These are phyloP conservation scores for Amblyopsis hoosieri DNA, from an alignment of 2,797 vertebrate species.

Conservation along the genomic window DNA sequence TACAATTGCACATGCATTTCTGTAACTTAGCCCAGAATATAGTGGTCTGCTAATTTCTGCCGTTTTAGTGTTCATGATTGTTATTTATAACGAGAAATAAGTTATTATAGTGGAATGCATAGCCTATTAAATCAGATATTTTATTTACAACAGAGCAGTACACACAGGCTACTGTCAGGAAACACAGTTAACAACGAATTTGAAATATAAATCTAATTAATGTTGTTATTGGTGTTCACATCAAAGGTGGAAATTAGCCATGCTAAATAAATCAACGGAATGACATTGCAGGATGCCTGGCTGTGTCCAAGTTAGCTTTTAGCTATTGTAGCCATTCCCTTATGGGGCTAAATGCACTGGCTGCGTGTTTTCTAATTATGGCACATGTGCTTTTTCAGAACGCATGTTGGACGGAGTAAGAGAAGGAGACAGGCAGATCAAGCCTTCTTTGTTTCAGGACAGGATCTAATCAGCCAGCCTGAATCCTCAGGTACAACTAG, in stretches of 20 bases:
- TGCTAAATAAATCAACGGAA: constrained; percentile 50
- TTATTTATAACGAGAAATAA: no score
- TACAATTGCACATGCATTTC: not conserved
- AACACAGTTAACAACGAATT: constrained; percentile 15
- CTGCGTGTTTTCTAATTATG: constrained; percentile 14
- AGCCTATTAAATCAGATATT: no score
- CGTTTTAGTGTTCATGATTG: no score
- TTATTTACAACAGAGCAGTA: no score
- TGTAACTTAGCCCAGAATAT: no score
- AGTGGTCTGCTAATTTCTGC: no score
- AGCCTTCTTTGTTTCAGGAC: constrained; percentile 28
- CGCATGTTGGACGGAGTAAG: constrained; percentile 51
- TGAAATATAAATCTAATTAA: constrained; percentile 25
- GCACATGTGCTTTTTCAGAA: constrained; percentile 32
- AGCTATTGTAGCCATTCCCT: constrained; percentile 10
- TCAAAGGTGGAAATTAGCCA: constrained; percentile 34
- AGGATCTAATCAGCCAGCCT: constrained; percentile 31
- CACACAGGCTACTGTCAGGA: no score
- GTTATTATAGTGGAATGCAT: no score
- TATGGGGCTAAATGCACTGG: constrained; percentile 3
- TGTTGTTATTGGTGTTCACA: constrained; percentile 17
- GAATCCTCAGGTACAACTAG: constrained; percentile 38
- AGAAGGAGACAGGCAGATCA: constrained; percentile 41
- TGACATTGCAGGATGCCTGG: constrained; percentile 33
- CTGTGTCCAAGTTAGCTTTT: constrained; percentile 15